These are phyloP conservation scores for Eubucco bourcierii DNA, from an alignment of 2,113 vertebrate genomes.

Conservation along the genomic window DNA sequence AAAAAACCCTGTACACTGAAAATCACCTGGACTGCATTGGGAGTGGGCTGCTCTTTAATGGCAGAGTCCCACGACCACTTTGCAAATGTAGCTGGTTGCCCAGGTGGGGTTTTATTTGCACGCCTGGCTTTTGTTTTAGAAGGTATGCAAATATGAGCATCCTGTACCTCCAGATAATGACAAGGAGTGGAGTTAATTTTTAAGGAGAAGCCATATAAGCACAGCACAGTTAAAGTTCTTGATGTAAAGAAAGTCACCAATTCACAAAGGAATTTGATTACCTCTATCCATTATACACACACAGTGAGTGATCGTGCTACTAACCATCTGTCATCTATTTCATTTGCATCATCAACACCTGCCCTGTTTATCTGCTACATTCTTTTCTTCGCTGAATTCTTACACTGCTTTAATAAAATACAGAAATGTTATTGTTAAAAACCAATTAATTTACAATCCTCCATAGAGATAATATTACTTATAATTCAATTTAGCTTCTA, in stretches of 20 bases:
- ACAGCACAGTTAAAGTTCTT: constrained; percentile 81
- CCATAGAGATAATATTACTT: constrained; percentile 83
- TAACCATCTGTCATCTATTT: constrained; percentile 99
- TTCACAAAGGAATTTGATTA: constrained; percentile 99
- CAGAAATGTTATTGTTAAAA: constrained; percentile 93
- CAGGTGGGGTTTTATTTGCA: constrained; percentile 35
- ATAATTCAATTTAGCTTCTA: constrained; percentile 86
- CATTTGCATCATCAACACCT: constrained; percentile 99
- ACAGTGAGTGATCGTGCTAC: constrained; percentile 94
- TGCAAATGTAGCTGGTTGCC: constrained; percentile 15
- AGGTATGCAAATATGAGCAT: constrained; percentile 45
- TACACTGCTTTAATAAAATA: constrained; percentile 91
- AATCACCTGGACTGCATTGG: not conserved
- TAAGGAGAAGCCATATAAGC: constrained; percentile 54
- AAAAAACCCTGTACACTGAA: not conserved
- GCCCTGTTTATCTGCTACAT: constrained; percentile 96
- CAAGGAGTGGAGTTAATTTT: constrained; percentile 50
- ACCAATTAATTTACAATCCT: constrained; percentile 93
- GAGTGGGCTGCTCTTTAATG: not conserved
- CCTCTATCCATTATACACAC: constrained; percentile 99
- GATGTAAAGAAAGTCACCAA: constrained; percentile 96
- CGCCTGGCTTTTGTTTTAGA: not conserved
- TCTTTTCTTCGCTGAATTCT: constrained; percentile 85
- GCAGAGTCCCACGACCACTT: not conserved
- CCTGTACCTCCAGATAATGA: constrained; percentile 47